These are phyloP conservation scores for Otus sunia DNA, from an alignment of 2,113 vertebrate species.

Conservation along the genomic window DNA sequence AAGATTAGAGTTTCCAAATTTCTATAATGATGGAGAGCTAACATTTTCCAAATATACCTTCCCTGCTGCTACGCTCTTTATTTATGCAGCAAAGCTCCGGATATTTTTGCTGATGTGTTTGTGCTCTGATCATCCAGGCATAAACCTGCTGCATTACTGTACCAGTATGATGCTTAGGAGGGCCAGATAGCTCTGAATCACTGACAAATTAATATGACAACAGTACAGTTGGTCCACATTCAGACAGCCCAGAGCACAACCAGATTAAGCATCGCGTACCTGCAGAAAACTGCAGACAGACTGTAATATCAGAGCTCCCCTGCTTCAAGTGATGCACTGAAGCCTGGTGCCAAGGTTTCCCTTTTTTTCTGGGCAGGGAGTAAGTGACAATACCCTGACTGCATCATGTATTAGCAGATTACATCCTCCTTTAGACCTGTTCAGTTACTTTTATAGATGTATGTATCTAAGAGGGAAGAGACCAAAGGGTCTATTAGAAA, in stretches of 20 bases:
- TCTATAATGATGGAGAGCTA: neutral
- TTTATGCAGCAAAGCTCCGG: neutral
- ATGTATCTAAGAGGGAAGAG: neutral
- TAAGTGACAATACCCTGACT: neutral
- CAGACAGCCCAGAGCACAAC: neutral
- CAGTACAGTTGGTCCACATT: neutral
- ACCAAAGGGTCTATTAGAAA: neutral
- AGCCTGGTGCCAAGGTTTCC: neutral
- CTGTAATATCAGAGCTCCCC: neutral
- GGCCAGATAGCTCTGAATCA: neutral
- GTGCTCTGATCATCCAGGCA: neutral
- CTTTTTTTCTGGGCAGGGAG: neutral
- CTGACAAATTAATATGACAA: neutral
- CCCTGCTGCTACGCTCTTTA: neutral
- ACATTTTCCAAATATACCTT: neutral
- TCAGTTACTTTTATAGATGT: neutral
- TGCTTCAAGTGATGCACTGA: neutral
- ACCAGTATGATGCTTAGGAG: neutral
- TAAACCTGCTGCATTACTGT: neutral
- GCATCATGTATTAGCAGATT: neutral
- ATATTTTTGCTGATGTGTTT: neutral
- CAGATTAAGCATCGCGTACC: fast-evolving
- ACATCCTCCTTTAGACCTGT: neutral
- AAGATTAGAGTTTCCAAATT: neutral
- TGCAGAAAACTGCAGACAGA: neutral